Evolutionary conservation across 2,888 invertebrate species (phyloP).

Genomic region (Nipponacmea schrenckii): DNA sequence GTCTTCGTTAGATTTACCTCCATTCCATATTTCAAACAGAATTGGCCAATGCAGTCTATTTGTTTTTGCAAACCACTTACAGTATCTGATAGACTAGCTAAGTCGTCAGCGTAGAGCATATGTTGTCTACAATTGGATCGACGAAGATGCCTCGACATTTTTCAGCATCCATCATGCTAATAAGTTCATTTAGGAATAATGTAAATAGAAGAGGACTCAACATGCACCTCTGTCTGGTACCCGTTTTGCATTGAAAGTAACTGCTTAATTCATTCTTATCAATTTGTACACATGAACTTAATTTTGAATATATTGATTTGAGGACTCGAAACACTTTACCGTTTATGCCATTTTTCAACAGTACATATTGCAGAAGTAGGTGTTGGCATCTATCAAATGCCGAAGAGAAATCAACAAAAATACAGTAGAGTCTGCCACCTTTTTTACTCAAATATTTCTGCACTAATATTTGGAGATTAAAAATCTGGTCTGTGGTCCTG

Average conservation of each 20-base stretch:
- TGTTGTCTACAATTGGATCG: too few relatives aligned
- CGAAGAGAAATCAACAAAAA: background rate
- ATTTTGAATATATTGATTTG: background rate
- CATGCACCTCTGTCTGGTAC: background rate
- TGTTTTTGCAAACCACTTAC: background rate
- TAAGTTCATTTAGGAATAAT: too few relatives aligned
- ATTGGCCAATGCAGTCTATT: background rate
- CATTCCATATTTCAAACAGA: background rate
- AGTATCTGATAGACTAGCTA: background rate
- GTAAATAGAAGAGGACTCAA: background rate
- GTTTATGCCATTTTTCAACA: background rate
- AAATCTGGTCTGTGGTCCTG: too few relatives aligned
- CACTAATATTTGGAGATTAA: too few relatives aligned
- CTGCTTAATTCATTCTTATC: too few relatives aligned
- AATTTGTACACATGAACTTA: background rate
- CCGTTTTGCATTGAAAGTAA: too few relatives aligned
- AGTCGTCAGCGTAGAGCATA: background rate
- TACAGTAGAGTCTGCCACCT: too few relatives aligned
- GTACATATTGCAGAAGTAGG: background rate
- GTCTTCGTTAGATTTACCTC: background rate
- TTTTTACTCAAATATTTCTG: too few relatives aligned
- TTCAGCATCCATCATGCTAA: too few relatives aligned
- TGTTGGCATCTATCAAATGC: background rate
- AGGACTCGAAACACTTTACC: background rate
- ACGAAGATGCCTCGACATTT: too few relatives aligned